phyloP scores from a whole-genome alignment of 2,888 invertebrate genomes.

The Eupithecia pulchellata region DNA sequence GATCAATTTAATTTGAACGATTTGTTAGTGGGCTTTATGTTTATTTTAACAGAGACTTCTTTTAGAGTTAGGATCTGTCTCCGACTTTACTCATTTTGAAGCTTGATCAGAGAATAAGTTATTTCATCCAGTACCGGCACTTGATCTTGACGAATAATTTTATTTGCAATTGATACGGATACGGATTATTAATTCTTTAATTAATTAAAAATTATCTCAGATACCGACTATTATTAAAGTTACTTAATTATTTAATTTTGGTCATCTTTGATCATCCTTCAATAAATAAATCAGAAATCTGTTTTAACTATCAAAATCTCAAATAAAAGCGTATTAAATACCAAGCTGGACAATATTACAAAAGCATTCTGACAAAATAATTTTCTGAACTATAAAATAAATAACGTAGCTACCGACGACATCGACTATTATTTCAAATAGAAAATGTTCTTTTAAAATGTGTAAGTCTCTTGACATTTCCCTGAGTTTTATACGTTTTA shows the following conservation, averaged over 20 bases:
- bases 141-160: no score
- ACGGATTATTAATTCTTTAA: no score
- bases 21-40: constrained; percentile 64
- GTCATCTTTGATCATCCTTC: no score
- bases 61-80: neutral
- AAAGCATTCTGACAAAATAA: neutral
- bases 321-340: neutral
- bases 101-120: neutral
- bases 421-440: constrained; percentile 5
- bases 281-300: no score
- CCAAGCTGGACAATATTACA: neutral
- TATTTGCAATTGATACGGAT: no score
- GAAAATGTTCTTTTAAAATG: constrained; percentile 10
- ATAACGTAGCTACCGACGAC: neutral
- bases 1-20: constrained; percentile 73
- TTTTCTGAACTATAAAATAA: neutral
- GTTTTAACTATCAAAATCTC: no score
- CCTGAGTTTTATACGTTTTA: constrained; percentile 26
- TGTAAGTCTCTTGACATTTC: constrained; percentile 13
- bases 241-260: no score
- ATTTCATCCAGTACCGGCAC: no score
- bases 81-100: neutral
- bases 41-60: constrained; percentile 55
- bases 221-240: no score
- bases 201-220: no score